Evolutionary conservation across 2,797 vertebrate genomes (phyloP), one percentile per base, ranked within the genome.

Genomic region (Rhynchotus rufescens): DNA sequence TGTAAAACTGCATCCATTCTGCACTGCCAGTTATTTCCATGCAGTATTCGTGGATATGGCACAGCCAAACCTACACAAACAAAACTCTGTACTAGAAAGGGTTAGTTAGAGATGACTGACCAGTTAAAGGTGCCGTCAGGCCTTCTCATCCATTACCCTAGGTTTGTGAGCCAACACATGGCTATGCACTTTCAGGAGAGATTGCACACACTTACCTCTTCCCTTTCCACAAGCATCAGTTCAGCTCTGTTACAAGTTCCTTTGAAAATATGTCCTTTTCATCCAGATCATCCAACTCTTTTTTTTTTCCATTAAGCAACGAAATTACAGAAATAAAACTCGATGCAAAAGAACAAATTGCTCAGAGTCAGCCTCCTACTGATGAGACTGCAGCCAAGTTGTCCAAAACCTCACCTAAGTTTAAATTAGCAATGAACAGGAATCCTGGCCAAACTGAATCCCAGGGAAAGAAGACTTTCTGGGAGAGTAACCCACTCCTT

Each of bases 31-130:
- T 5, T 36, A 30, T 42, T 47, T 47, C 22, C 36, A 19, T 34
- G 38, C 0, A 0, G 40, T n/a, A 59, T 69, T 15, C 30, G 4
- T 0, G 0, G 38, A 6, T 14, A 62, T 0, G 4, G 56, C 54
- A 34, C 20, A 42, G 72, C 51, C 74, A 89, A 76, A 84, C 38
- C 66, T 47, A 42, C 36, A 61, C 5, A 62, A 87, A 44, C 26
- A 64, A 88, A 90, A 82, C 42, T 25, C 25, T 32, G 13, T 0
- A 0, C 40, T 1, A 56, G 56, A 61, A 92, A 76, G 44, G 22
- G 30, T n/a, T 49, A 42, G 71, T 56, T 81, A 64, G 54, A 82
- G 74, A 79, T 5, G 9, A 77, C 32, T 82, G 30, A 44, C 11
- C 28, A 90, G 36, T 62, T 60, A 45, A 82, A 90, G n/a, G 16